Evolutionary conservation across 2,113 vertebrate species (phyloP), one percentile per base, ranked within the genome.

Genomic region (Puffinus mauretanicus): DNA sequence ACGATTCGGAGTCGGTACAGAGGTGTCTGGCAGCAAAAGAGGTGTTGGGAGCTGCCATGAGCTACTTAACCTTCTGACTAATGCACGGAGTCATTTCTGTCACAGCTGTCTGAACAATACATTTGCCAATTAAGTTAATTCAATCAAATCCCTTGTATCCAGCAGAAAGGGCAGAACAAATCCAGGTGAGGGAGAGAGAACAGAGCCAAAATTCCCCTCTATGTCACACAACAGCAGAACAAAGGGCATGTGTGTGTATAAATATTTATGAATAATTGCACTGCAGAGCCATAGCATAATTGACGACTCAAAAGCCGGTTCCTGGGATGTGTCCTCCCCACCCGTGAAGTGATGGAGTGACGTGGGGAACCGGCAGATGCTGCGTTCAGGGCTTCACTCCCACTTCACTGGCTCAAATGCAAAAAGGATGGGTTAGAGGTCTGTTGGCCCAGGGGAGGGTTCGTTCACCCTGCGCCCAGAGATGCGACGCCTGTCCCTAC

Each of bases 91-190:
- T 93, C 67, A 16, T 80, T 93, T 51, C 92, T 97, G 95, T 94
- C 91, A 91, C 94, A 97, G 97, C 95, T 96, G 85, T 94, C 96
- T 94, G 96, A 96, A 94, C 89, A 96, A 97, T 93, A 69, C 67
- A 75, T 97, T 94, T 93, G 91, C 93, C 95, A 96, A 97, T 97
- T 97, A 96, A 96, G 93, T 77, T 96, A 95, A 97, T 97, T 96
- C 91, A 75, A 92, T 97, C 91, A 97, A 97, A 97, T 94, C 86
- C 90, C 92, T 86, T 91, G 88, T 90, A 96, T 88, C 92, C 79
- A 92, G 80, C 76, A 94, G 86, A 94, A 96, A 97, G 87, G 84
- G 86, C 93, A 96, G 86, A 94, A 88, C 69, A 97, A 96, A 97
- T 94, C 78, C 93, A 97, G 94, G 97, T 96, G 81, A 97, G 93